Conservation (phyloP, 1,140 invertebrate species). For the Lineus longissimus region DNA sequence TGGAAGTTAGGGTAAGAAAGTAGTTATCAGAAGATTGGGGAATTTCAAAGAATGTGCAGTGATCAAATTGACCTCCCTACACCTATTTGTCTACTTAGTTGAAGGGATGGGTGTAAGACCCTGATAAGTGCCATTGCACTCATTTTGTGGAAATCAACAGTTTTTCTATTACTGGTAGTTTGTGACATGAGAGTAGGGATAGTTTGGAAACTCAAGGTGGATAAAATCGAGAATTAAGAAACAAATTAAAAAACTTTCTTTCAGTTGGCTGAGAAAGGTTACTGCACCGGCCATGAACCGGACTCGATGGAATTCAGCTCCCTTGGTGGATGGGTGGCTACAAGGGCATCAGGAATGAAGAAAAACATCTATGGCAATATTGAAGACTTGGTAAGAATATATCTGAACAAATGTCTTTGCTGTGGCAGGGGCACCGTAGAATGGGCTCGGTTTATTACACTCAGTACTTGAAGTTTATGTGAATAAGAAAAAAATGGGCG, state of each 20-base stretch:
- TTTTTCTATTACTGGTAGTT: no score
- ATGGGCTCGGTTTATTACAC: neutral
- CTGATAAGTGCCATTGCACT: no score
- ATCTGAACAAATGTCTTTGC: neutral
- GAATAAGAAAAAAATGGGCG: no score
- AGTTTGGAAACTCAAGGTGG: no score
- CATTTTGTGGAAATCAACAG: no score
- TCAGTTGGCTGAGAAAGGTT: constrained; percentile 53
- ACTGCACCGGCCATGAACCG: constrained; percentile 77
- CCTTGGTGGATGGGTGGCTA: constrained; percentile 98
- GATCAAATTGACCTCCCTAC: no score
- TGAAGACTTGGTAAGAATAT: constrained; percentile 73
- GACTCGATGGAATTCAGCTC: constrained; percentile 95
- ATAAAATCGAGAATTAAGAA: no score
- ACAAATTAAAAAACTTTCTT: constrained; percentile 6
- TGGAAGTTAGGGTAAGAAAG: constrained; percentile 47
- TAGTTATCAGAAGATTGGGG: neutral
- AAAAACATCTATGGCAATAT: constrained; percentile 99
- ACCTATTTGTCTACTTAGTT: neutral
- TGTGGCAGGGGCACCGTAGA: neutral
- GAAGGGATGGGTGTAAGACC: no score
- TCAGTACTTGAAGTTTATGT: neutral
- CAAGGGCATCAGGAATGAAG: constrained; percentile 97
- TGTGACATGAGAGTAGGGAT: no score
- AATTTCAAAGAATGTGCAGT: neutral